A percentile compares a stretch with the other conserved stretches of the same genome.
phyloP scores from a whole-genome alignment of 2,113 vertebrate species.

The Actenoides hombroni region DNA sequence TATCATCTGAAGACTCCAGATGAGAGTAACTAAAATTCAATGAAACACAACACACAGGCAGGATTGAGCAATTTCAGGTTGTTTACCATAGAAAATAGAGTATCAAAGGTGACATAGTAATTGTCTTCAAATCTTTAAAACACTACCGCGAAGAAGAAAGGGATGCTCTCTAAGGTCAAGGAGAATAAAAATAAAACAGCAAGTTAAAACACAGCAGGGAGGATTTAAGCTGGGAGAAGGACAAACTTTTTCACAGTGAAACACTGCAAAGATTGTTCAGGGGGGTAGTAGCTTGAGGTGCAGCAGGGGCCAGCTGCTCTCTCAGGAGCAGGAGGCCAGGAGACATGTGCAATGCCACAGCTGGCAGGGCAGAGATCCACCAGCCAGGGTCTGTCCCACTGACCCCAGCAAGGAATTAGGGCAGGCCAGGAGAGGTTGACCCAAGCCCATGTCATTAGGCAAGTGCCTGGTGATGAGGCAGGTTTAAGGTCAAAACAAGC shows the following conservation, averaged over 20 bases:
- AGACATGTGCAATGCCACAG: fast-evolving
- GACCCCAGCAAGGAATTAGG: not conserved
- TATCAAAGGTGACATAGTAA: not conserved
- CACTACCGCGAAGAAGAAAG: not conserved
- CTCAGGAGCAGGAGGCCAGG: not conserved
- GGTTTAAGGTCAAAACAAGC: not conserved
- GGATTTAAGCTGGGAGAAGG: not conserved
- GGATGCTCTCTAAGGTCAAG: not conserved
- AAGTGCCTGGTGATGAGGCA: not conserved
- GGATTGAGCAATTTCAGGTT: not conserved
- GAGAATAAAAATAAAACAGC: not conserved
- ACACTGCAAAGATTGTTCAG: not conserved
- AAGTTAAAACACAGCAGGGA: not conserved
- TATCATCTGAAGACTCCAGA: not conserved
- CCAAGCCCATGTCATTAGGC: not conserved
- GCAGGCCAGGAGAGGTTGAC: not conserved
- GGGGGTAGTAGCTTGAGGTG: not conserved
- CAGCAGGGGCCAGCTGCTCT: not conserved
- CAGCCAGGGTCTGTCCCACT: not conserved
- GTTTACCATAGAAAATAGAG: not conserved
- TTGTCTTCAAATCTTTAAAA: not conserved
- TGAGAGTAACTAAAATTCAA: not conserved
- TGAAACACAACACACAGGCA: not conserved
- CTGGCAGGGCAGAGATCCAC: not conserved
- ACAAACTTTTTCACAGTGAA: not conserved